These are phyloP conservation scores for Atherinosoma microstoma DNA, from an alignment of 2,797 vertebrate species.

Conservation along the genomic window DNA sequence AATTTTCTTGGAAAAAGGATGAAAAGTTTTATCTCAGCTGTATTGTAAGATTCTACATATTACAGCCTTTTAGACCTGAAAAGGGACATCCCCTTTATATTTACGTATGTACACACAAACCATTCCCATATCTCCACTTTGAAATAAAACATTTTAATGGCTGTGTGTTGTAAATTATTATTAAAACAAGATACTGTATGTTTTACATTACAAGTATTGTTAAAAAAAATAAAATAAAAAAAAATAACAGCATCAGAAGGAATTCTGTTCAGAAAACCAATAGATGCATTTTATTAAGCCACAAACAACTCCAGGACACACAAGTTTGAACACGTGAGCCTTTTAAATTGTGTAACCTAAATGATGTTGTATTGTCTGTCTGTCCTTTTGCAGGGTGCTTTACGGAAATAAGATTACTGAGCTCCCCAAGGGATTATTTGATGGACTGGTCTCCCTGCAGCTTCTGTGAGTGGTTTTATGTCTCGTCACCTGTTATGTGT, in stretches of 20 bases:
- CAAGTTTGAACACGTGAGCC: neutral
- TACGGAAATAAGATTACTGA: conserved; percentile 99
- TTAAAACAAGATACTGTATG: neutral
- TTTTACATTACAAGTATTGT: neutral
- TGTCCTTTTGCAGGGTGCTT: conserved; percentile 87
- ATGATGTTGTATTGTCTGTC: conserved; percentile 59
- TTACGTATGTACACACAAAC: neutral
- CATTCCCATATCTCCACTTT: neutral
- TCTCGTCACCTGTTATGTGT: conserved; percentile 23
- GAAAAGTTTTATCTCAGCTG: neutral
- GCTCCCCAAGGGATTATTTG: conserved; percentile 96
- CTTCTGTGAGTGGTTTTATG: conserved; percentile 91
- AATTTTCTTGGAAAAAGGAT: neutral
- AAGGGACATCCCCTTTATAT: neutral
- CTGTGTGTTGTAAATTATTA: neutral
- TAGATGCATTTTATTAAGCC: conserved; percentile 4
- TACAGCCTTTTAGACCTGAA: too few relatives aligned
- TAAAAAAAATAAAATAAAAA: neutral
- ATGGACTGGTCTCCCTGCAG: conserved; percentile 95
- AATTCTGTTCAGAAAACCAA: conserved; percentile 12
- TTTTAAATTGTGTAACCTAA: conserved; percentile 20
- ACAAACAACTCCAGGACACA: neutral
- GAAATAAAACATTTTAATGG: neutral
- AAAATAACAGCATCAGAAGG: neutral
- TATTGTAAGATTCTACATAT: neutral